Conservation (phyloP, 92 coral and sea anemone genomes). For the Phymanthus crucifer region DNA sequence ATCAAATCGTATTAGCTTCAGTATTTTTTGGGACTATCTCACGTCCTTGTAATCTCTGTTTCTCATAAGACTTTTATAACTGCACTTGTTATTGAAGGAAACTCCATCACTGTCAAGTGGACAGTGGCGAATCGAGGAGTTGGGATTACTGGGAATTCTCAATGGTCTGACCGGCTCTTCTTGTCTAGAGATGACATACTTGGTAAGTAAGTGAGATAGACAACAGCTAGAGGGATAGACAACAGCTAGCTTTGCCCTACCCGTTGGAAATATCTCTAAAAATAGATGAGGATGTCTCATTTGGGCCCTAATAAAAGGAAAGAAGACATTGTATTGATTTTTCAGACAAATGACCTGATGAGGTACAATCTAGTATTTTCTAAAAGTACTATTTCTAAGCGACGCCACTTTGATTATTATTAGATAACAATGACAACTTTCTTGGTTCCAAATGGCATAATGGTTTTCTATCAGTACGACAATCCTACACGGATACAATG, state of each 20-base stretch:
- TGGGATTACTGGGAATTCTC: slow-evolving; percentile 52
- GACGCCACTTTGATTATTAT: not conserved
- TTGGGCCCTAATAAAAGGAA: too few species aligned
- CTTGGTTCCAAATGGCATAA: slow-evolving; percentile 42
- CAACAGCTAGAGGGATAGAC: not conserved
- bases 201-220: slow-evolving; percentile 35
- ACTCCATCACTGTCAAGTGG: slow-evolving; percentile 60
- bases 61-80: not conserved
- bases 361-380: too few species aligned
- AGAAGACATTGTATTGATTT: too few species aligned
- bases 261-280: too few species aligned
- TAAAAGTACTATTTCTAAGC: too few species aligned
- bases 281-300: too few species aligned
- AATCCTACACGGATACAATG: slow-evolving; percentile 34
- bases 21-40: too few species aligned
- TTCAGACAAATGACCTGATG: too few species aligned
- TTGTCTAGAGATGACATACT: slow-evolving; percentile 49
- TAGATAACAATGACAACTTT: slow-evolving; percentile 17
- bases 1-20: not conserved
- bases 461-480: slow-evolving; percentile 40
- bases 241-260: too few species aligned
- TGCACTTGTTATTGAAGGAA: slow-evolving; percentile 25
- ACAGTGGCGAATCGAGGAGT: slow-evolving; percentile 66
- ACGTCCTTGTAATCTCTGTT: too few species aligned
- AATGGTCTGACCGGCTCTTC: slow-evolving; percentile 62